Evolutionary conservation across 2,113 vertebrate genomes (phyloP).

Genomic region (Erythrocercus mccallii): DNA sequence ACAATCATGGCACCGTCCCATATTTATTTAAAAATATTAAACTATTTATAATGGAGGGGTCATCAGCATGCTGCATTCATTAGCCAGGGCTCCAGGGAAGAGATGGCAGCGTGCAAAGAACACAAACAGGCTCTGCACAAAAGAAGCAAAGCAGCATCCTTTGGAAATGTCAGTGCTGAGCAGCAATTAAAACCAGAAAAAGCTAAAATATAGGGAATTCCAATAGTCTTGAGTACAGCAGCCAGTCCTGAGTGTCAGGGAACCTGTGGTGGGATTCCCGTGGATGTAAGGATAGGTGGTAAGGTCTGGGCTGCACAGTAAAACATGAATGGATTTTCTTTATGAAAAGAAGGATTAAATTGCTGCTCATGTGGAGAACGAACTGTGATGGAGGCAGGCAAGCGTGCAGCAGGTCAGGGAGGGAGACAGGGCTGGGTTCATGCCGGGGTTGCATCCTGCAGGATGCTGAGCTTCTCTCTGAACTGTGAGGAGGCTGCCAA

Average conservation of each 20-base stretch:
- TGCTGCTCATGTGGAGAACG: background rate
- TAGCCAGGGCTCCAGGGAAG: slow-evolving; percentile 31
- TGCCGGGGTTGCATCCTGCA: background rate
- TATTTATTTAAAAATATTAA: slow-evolving; percentile 56
- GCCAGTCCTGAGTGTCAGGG: background rate
- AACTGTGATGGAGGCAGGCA: background rate
- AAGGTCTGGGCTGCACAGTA: background rate
- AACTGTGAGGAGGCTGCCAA: background rate
- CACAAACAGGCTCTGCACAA: background rate
- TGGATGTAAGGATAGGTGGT: background rate
- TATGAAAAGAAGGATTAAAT: background rate
- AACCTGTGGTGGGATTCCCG: background rate
- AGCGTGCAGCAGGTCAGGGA: rapidly evolving
- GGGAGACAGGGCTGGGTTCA: background rate
- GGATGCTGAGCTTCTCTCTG: background rate
- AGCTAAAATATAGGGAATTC: background rate
- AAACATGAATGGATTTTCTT: background rate
- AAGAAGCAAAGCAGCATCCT: background rate
- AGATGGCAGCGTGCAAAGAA: background rate
- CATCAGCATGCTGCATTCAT: slow-evolving; percentile 28
- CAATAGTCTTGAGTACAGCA: background rate
- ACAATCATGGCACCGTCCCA: background rate
- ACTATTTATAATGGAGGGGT: slow-evolving; percentile 42
- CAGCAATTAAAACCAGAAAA: background rate
- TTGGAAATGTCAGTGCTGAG: slow-evolving; percentile 14